A percentile compares a stretch with the other conserved stretches of the same genome.
phyloP scores from a whole-genome alignment of 2,888 invertebrate species.

The Biston betularia region DNA sequence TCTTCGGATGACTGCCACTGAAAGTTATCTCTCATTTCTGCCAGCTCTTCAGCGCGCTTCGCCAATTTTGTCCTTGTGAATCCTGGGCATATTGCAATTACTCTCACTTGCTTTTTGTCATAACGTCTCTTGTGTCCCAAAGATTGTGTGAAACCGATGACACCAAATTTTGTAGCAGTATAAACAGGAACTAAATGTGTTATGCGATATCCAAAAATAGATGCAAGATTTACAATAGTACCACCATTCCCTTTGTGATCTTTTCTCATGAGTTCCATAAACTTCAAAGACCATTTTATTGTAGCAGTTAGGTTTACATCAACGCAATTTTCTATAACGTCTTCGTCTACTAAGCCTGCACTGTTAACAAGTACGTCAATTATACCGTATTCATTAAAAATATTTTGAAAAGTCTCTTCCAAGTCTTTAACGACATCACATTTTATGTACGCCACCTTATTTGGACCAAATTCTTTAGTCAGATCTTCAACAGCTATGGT shows the following conservation, averaged over 20 bases:
- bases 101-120: conserved; percentile 73
- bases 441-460: conserved; percentile 73
- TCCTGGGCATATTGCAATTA: conserved; percentile 80
- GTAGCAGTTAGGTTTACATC: conserved; percentile 62
- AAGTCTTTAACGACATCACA: conserved; percentile 79
- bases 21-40: conserved; percentile 25
- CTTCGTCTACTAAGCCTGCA: conserved; percentile 65
- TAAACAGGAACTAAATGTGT: conserved; percentile 75
- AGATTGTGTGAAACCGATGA: conserved; percentile 76
- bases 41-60: neutral
- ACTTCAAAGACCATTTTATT: conserved; percentile 72
- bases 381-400: conserved; percentile 53
- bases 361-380: conserved; percentile 74
- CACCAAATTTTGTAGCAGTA: conserved; percentile 63
- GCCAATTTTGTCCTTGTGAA: conserved; percentile 69
- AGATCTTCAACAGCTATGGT: conserved; percentile 65
- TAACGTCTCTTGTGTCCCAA: conserved; percentile 70
- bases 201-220: conserved; percentile 82
- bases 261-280: conserved; percentile 83
- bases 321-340: conserved; percentile 46
- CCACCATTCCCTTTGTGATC: conserved; percentile 85
- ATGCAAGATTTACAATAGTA: conserved; percentile 86
- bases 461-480: conserved; percentile 68
- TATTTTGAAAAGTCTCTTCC: conserved; percentile 61
- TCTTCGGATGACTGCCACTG: conserved; percentile 45